Conservation (phyloP, 2,888 invertebrate species). For the Perdita meconis region DNA sequence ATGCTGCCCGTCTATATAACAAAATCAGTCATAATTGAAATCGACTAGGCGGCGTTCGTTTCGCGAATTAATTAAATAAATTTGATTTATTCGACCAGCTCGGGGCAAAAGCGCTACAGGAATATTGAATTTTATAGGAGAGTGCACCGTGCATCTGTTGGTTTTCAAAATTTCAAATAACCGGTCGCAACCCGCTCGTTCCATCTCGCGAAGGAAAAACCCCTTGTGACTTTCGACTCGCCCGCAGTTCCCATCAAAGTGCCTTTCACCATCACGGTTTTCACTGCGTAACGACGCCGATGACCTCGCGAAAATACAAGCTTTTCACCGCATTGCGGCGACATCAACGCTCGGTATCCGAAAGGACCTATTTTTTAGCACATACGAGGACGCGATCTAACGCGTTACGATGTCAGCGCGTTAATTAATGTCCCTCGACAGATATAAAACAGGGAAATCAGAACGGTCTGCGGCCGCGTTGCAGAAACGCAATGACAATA, state of each 20-base stretch:
- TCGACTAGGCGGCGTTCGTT: neutral
- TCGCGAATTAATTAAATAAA: neutral
- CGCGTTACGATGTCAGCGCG: constrained; percentile 3
- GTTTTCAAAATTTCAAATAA: constrained; percentile 2
- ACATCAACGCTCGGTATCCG: neutral
- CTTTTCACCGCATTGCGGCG: neutral
- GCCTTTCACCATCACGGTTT: neutral
- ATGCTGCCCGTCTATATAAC: neutral
- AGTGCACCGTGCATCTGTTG: constrained; percentile 1
- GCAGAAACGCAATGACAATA: constrained; percentile 70
- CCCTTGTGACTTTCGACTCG: neutral
- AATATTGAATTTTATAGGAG: constrained; percentile 8
- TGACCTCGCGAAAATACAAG: neutral
- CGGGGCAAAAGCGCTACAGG: neutral
- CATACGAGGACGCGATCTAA: too few relatives aligned
- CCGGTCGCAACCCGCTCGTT: neutral
- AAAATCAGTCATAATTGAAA: neutral
- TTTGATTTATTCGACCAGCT: neutral
- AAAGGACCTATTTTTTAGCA: neutral
- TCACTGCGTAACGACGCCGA: neutral
- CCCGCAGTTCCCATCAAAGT: neutral
- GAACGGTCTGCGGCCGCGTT: neutral
- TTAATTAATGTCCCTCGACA: constrained; percentile 66
- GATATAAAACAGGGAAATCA: constrained; percentile 25
- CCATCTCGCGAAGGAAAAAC: neutral